phyloP scores from a whole-genome alignment of 2,888 invertebrate species.

The Prostheceraeus crozeri region DNA sequence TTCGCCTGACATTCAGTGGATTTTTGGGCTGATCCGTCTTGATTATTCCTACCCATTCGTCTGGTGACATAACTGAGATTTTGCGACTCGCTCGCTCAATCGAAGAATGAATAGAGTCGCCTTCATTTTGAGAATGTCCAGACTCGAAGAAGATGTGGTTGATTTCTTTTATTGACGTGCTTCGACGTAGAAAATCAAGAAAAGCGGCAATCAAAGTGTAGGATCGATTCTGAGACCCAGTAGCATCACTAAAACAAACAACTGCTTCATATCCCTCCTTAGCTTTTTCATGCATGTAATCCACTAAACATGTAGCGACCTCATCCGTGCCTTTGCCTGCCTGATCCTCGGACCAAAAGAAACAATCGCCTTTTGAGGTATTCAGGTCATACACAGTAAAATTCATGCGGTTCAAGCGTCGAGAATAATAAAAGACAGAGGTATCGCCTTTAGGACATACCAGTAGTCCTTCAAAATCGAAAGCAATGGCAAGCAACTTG shows the following conservation, averaged over 20 bases:
- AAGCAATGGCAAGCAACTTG: neutral
- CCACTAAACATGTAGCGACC: neutral
- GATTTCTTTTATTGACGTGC: neutral
- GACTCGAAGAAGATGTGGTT: constrained; percentile 1
- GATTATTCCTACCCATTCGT: constrained; percentile 11
- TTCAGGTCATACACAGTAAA: too few relatives aligned
- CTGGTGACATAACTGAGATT: too few relatives aligned
- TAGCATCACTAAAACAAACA: neutral
- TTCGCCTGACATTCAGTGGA: neutral
- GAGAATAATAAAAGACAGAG: neutral
- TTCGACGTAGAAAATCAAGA: neutral
- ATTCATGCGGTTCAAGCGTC: neutral
- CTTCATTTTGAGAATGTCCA: constrained; percentile 10
- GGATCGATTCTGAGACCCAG: too few relatives aligned
- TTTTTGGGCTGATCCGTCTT: neutral
- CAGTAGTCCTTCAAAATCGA: constrained; percentile 5
- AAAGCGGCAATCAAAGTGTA: too few relatives aligned
- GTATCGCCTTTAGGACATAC: constrained; percentile 5
- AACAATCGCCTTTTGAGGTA: neutral
- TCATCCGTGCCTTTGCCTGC: neutral
- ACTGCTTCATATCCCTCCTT: neutral
- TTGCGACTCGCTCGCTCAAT: neutral
- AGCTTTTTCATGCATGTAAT: neutral
- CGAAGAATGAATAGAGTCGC: neutral
- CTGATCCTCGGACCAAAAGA: constrained; percentile 12